Evolutionary conservation across 2,888 invertebrate genomes (phyloP), one percentile per base, ranked within the genome.

Genomic region (Rotaria socialis): DNA sequence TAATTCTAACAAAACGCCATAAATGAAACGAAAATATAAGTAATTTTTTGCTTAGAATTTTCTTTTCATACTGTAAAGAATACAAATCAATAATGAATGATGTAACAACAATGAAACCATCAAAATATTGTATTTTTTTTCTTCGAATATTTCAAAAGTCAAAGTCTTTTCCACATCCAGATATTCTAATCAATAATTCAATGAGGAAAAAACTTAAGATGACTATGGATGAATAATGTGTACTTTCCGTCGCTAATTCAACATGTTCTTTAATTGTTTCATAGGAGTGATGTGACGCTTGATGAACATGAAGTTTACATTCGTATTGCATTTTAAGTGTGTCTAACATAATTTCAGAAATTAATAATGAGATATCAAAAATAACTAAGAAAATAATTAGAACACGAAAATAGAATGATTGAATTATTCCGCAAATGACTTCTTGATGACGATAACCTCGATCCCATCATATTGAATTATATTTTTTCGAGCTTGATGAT

Each of bases 1-100:
- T 47, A 47, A 80, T 80, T 80, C 47, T 22, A 22, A 80, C 10
- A n/a, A 80, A 47, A 16, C 80, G 80, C 80, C 80, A 80, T 47
- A 80, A 14, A 80, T 47, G 80, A 80, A 80, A 80, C n/a, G 47
- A 6, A 10, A 80, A 19, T 24, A 80, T 8, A 43, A 80, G 7
- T 14, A 80, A 14, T 47, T 47, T 4, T 43, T 47, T 22, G n/a
- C 47, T 47, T 35, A 80, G 47, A 8, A 11, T 11, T 47, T 80
- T 22, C 14, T 80, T 4, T 47, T 47, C 24, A n/a, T 14, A 24
- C 11, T 24, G 43, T n/a, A 80, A 47, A 80, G 47, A 47, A 2
- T 41, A 47, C 14, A 80, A 10, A 47, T 80, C 80, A 47, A 80
- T 47, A 47, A n/a, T n/a, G 24, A 80, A 47, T 11, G 80, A 80